Percentiles rank a stretch among this genome's conserved stretches.
These are phyloP conservation scores for Embidobia sp. DNA, from an alignment of 2,888 invertebrate genomes.

Conservation along the genomic window DNA sequence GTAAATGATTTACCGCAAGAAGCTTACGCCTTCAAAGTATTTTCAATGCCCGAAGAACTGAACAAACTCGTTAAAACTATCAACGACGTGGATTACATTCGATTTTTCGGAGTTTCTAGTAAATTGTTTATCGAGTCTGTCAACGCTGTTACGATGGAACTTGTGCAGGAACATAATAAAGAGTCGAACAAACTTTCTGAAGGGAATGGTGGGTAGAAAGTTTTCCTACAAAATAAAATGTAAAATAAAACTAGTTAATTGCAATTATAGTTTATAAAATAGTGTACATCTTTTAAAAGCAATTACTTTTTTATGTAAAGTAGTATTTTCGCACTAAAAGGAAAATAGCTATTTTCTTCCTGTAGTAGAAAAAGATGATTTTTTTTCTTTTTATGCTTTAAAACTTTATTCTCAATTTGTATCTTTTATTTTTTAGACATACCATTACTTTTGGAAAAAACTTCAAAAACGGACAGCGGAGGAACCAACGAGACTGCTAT, in stretches of 20 bases:
- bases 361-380: too few species aligned
- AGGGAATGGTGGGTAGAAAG: slow-evolving; percentile 38
- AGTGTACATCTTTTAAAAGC: too few species aligned
- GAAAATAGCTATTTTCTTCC: too few species aligned
- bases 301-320: too few species aligned
- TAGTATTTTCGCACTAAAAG: too few species aligned
- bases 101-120: slow-evolving; percentile 69
- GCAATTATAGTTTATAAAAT: too few species aligned
- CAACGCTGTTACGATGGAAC: slow-evolving; percentile 69
- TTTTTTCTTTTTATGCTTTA: too few species aligned
- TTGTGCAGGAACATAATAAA: slow-evolving; percentile 52
- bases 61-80: slow-evolving; percentile 75
- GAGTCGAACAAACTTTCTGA: slow-evolving; percentile 21
- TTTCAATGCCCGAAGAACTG: slow-evolving; percentile 75
- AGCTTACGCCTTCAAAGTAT: slow-evolving; percentile 73
- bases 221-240: too few species aligned
- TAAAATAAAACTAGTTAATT: too few species aligned
- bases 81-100: slow-evolving; percentile 69
- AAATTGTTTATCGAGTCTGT: slow-evolving; percentile 73
- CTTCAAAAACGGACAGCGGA: background rate
- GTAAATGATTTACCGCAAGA: slow-evolving; percentile 76
- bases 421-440: slow-evolving; percentile 18
- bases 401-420: background rate
- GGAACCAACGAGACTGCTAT: slow-evolving; percentile 17
- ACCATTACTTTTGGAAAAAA: slow-evolving; percentile 23